These are phyloP conservation scores for Asteroscopus sphinx DNA, from an alignment of 2,888 invertebrate genomes.

Conservation along the genomic window DNA sequence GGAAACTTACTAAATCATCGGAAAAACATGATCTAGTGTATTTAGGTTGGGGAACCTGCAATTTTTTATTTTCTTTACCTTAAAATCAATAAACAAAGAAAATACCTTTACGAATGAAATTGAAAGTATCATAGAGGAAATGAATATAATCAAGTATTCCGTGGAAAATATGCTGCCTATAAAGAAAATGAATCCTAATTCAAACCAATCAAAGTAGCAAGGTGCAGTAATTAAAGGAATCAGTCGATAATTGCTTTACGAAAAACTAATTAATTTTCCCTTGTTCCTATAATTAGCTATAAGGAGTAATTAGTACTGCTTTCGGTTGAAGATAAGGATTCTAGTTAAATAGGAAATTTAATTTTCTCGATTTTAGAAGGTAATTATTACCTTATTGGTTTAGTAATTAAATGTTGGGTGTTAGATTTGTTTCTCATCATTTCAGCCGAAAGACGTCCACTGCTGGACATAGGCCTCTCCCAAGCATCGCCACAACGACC, in stretches of 20 bases:
- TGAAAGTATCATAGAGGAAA: no score
- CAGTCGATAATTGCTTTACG: slow-evolving; percentile 46
- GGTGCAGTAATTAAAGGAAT: slow-evolving; percentile 43
- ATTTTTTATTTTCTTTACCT: no score
- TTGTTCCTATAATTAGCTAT: slow-evolving; percentile 48
- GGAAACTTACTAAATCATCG: no score
- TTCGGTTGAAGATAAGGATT: slow-evolving; percentile 22
- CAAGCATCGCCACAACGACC: no score
- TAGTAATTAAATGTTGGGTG: neutral
- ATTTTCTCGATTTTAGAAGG: slow-evolving; percentile 29
- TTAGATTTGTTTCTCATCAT: neutral
- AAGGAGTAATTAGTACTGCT: slow-evolving; percentile 42
- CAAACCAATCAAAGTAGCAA: slow-evolving; percentile 37
- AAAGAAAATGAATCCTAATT: slow-evolving; percentile 30
- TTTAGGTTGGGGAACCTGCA: no score
- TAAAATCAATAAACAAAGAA: no score
- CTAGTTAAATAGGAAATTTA: slow-evolving; percentile 25
- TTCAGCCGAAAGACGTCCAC: no score
- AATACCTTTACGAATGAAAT: no score
- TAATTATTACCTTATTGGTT: slow-evolving; percentile 6
- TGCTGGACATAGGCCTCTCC: no score
- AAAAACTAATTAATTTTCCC: slow-evolving; percentile 49
- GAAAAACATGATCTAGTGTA: no score
- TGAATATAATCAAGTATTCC: no score
- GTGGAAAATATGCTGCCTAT: no score